phyloP scores from a whole-genome alignment of 2,113 vertebrate genomes.

The Chelonoidis abingdonii region DNA sequence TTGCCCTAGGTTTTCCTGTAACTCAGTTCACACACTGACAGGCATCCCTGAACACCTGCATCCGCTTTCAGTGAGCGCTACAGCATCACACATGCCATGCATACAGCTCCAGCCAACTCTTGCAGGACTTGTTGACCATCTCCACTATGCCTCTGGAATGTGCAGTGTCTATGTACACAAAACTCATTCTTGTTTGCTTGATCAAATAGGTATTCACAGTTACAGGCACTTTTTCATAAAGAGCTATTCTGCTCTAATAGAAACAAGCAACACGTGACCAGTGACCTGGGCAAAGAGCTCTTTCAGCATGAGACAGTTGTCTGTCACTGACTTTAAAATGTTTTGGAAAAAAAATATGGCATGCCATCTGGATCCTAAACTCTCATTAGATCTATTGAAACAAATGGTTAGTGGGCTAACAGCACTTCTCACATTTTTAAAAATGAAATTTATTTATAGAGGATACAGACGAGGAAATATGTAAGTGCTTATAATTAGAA shows the following conservation, averaged over 20 bases:
- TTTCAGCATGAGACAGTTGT: constrained; percentile 43
- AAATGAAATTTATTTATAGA: not conserved
- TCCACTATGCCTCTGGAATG: not conserved
- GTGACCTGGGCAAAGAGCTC: constrained; percentile 19
- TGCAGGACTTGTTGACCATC: not conserved
- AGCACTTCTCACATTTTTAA: not conserved
- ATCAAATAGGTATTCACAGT: constrained; percentile 31
- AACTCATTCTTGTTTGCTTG: constrained; percentile 53
- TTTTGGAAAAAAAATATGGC: constrained; percentile 44
- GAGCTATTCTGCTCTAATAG: constrained; percentile 68
- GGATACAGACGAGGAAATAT: not conserved
- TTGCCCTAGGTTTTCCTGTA: not conserved
- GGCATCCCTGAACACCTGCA: not conserved
- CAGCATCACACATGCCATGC: not conserved
- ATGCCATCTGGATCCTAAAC: constrained; percentile 39
- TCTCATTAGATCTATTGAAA: constrained; percentile 29
- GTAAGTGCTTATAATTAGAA: not conserved
- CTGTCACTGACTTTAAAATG: constrained; percentile 32
- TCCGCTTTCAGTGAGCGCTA: accelerated
- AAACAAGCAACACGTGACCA: constrained; percentile 59
- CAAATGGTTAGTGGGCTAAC: not conserved
- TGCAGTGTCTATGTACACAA: constrained; percentile 36
- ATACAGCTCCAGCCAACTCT: not conserved
- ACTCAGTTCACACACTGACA: not conserved
- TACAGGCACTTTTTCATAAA: constrained; percentile 53